Percentiles rank a stretch among this genome's conserved stretches.
These are phyloP conservation scores for Drosophila subsilvestris DNA, from an alignment of 2,888 invertebrate genomes.

Conservation along the genomic window DNA sequence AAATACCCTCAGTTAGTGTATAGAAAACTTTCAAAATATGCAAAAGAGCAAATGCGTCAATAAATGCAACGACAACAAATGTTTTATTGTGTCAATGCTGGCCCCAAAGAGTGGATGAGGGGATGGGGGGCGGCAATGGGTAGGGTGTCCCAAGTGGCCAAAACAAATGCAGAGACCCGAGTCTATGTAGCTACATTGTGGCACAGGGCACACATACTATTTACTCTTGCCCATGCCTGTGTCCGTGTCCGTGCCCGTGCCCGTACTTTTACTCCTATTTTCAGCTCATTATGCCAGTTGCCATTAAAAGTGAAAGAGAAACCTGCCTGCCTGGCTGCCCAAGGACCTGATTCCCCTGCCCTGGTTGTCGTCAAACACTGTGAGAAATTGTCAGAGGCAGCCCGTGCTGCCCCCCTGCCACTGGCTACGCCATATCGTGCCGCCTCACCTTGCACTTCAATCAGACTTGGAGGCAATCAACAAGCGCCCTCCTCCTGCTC, in stretches of 20 bases:
- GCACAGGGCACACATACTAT: constrained; percentile 44
- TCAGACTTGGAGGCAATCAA: constrained; percentile 49
- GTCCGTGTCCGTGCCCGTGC: neutral
- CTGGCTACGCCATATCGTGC: neutral
- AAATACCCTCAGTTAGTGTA: constrained; percentile 4
- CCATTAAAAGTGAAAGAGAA: constrained; percentile 66
- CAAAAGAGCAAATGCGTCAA: constrained; percentile 76
- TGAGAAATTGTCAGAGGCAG: constrained; percentile 43
- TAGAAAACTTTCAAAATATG: constrained; percentile 56
- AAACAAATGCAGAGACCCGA: constrained; percentile 55
- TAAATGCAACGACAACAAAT: constrained; percentile 68
- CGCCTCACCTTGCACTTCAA: constrained; percentile 48
- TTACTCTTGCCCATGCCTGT: neutral
- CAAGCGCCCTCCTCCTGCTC: constrained; percentile 25
- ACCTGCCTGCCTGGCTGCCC: constrained; percentile 26
- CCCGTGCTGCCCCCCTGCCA: neutral
- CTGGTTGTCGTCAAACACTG: constrained; percentile 30
- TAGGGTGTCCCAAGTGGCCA: constrained; percentile 54
- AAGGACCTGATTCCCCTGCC: constrained; percentile 14
- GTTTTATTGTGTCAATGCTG: constrained; percentile 78
- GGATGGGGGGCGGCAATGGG: constrained; percentile 1
- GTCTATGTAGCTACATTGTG: constrained; percentile 18
- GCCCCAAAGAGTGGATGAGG: constrained; percentile 23
- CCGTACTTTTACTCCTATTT: constrained; percentile 8
- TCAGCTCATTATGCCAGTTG: constrained; percentile 66